Percentiles rank a stretch among this genome's conserved stretches.
phyloP scores from a whole-genome alignment of 1,140 invertebrate genomes.

The Bombus difficillimus region DNA sequence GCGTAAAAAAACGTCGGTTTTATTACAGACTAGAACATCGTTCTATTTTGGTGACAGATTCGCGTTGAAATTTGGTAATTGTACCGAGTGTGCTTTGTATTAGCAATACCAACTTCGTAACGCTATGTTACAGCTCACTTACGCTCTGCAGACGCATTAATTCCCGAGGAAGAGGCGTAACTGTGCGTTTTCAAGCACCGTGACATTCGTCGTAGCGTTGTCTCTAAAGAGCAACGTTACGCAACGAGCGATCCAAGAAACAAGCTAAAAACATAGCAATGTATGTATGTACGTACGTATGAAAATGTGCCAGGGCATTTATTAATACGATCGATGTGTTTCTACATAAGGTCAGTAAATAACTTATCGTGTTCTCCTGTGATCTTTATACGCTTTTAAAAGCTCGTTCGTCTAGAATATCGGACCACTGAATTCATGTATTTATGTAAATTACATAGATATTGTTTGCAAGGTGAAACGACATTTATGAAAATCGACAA shows the following conservation, averaged over 20 bases:
- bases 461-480: too few relatives aligned
- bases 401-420: too few relatives aligned
- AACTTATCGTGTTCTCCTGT: too few relatives aligned
- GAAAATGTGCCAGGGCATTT: too few relatives aligned
- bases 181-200: conserved; percentile 15
- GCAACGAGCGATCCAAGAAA: background rate
- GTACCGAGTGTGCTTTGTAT: conserved; percentile 47
- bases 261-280: too few relatives aligned
- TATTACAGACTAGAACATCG: conserved; percentile 1
- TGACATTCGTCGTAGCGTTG: background rate
- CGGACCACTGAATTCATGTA: too few relatives aligned
- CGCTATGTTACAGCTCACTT: conserved; percentile 28
- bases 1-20: background rate
- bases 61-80: conserved; percentile 25
- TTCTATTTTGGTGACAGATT: conserved; percentile 46
- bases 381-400: too few relatives aligned
- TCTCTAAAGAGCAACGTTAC: background rate
- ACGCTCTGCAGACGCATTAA: conserved; percentile 47
- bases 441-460: too few relatives aligned
- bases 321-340: too few relatives aligned
- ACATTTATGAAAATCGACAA: too few relatives aligned
- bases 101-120: conserved; percentile 54
- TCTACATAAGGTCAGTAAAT: too few relatives aligned
- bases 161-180: conserved; percentile 38
- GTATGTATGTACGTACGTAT: background rate